Conservation (phyloP, 1,140 invertebrate species). For the Hylyphantes graminicola region DNA sequence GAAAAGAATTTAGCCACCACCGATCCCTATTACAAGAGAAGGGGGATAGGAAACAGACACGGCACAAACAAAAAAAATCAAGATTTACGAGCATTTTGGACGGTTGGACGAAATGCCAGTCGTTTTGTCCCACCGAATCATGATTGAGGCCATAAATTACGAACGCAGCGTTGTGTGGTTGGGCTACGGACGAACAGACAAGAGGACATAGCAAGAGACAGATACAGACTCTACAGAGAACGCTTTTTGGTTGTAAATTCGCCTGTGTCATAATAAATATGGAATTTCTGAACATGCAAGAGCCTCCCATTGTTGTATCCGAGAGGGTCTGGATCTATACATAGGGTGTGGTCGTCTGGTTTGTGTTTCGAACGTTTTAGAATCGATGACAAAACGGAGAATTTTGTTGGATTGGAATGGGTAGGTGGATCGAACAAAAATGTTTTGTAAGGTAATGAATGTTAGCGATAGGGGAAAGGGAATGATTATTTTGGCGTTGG, state of each 20-base stretch:
- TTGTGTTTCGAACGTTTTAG: slow-evolving; percentile 13
- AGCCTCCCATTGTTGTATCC: slow-evolving; percentile 16
- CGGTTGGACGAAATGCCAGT: slow-evolving; percentile 28
- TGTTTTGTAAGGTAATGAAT: too few relatives aligned
- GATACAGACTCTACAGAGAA: background rate
- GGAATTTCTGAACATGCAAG: slow-evolving; percentile 32
- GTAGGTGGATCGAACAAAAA: background rate
- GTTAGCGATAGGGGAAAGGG: too few relatives aligned
- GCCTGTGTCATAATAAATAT: slow-evolving; percentile 45
- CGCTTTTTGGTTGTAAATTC: slow-evolving; percentile 37
- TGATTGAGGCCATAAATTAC: slow-evolving; percentile 53
- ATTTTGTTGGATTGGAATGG: slow-evolving; percentile 1
- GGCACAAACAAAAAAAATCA: background rate
- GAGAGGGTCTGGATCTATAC: slow-evolving; percentile 6
- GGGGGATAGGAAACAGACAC: background rate
- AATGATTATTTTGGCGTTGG: too few relatives aligned
- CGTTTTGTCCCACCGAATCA: slow-evolving; percentile 45
- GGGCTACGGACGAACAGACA: slow-evolving; percentile 25
- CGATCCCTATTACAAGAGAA: slow-evolving; percentile 14
- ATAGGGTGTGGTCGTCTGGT: slow-evolving; percentile 26
- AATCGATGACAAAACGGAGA: slow-evolving; percentile 18
- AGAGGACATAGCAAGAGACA: slow-evolving; percentile 3
- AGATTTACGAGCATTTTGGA: slow-evolving; percentile 40
- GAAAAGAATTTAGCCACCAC: background rate
- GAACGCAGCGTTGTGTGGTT: slow-evolving; percentile 10